Evolutionary conservation across 2,113 vertebrate genomes (phyloP).

Genomic region (Okapia johnstoni): DNA sequence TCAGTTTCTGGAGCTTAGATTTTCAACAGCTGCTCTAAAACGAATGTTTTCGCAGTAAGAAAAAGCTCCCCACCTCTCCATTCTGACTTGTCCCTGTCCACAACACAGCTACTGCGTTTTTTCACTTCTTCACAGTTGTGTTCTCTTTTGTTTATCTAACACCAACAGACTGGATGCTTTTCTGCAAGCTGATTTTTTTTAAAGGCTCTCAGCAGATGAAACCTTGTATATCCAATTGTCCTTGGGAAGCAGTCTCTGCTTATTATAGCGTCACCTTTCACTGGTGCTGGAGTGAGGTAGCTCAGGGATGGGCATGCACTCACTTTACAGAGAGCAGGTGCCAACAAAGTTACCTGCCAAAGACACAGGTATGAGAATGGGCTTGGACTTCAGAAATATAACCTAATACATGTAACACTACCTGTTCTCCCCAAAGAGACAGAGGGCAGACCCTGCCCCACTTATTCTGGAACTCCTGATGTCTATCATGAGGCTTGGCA

Average conservation of each 20-base stretch:
- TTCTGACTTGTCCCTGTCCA: background rate
- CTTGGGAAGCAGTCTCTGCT: slow-evolving; percentile 34
- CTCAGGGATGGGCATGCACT: background rate
- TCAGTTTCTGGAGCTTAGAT: background rate
- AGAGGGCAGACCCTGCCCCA: background rate
- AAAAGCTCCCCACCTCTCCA: background rate
- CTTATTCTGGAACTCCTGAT: background rate
- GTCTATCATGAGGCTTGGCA: background rate
- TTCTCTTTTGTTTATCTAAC: slow-evolving; percentile 11
- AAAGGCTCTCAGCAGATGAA: slow-evolving; percentile 1
- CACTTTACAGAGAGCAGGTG: background rate
- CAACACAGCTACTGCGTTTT: background rate
- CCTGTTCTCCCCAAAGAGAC: background rate
- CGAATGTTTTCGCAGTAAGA: background rate
- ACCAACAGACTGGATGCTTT: background rate
- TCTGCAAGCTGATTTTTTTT: slow-evolving; percentile 5
- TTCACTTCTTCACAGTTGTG: background rate
- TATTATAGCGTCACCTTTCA: slow-evolving; percentile 26
- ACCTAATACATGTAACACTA: background rate
- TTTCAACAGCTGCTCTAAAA: slow-evolving; percentile 24
- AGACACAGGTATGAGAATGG: background rate
- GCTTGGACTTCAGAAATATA: background rate
- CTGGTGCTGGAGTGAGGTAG: background rate
- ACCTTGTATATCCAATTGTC: background rate
- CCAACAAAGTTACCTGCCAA: background rate